Conservation (phyloP, 2,888 invertebrate species). For the Polietes domitor region DNA sequence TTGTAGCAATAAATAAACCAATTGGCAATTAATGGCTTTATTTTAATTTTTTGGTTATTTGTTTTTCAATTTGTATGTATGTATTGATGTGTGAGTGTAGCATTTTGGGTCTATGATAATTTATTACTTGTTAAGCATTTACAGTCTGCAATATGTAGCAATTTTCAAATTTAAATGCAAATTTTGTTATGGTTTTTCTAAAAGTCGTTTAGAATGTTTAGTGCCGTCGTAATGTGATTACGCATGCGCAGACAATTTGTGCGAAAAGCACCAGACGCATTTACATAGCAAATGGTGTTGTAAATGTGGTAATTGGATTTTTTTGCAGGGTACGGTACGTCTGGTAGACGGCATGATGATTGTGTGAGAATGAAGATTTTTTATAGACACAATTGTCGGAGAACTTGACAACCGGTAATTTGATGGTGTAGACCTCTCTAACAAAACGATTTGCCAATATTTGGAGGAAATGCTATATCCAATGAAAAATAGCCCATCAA, state of each 20-base stretch:
- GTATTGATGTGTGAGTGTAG: slow-evolving; percentile 37
- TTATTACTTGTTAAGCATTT: slow-evolving; percentile 60
- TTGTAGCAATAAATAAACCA: slow-evolving; percentile 43
- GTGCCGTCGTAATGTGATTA: slow-evolving; percentile 9
- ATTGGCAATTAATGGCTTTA: slow-evolving; percentile 64
- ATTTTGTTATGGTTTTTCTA: slow-evolving; percentile 45
- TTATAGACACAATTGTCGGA: too few relatives aligned
- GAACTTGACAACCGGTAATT: too few relatives aligned
- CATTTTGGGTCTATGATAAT: slow-evolving; percentile 56
- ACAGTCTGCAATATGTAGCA: slow-evolving; percentile 48
- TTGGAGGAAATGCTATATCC: too few relatives aligned
- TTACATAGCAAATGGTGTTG: slow-evolving; percentile 16
- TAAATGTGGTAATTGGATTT: slow-evolving; percentile 52
- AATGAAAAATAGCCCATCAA: too few relatives aligned
- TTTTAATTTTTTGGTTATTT: slow-evolving; percentile 47
- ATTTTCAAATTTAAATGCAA: slow-evolving; percentile 68
- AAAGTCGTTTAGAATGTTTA: slow-evolving; percentile 52
- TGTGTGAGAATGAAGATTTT: too few relatives aligned
- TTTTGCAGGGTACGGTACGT: neutral
- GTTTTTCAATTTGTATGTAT: slow-evolving; percentile 8
- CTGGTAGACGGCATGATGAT: too few relatives aligned
- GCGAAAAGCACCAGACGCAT: slow-evolving; percentile 29
- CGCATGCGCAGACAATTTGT: slow-evolving; percentile 45
- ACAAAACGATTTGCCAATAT: too few relatives aligned
- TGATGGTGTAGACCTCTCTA: too few relatives aligned